Conservation (phyloP, 2,797 vertebrate genomes). For the Lepidocolaptes lacrymiger region DNA sequence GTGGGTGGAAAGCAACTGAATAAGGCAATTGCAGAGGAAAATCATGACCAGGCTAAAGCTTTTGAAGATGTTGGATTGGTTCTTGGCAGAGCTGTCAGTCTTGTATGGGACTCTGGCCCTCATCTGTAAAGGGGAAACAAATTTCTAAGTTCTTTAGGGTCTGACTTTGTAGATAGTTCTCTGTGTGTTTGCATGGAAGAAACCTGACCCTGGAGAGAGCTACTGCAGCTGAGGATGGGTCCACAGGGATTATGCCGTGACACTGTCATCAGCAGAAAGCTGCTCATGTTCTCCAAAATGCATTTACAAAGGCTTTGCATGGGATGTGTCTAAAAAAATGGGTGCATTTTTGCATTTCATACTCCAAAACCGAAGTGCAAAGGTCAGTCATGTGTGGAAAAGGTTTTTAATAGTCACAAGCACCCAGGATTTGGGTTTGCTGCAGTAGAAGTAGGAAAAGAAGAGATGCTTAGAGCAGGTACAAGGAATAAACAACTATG, state of each 20-base stretch:
- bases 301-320: not conserved
- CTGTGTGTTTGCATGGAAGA: not conserved
- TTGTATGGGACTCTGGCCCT: not conserved
- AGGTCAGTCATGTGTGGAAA: not conserved
- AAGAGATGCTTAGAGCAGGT: not conserved
- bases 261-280: not conserved
- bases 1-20: not conserved
- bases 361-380: not conserved
- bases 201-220: not conserved
- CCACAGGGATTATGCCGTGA: not conserved
- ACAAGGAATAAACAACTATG: not conserved
- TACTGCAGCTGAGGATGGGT: not conserved
- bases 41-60: not conserved
- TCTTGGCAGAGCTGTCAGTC: not conserved
- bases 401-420: not conserved
- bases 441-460: not conserved
- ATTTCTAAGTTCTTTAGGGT: not conserved
- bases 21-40: not conserved
- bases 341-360: fast-evolving
- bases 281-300: not conserved
- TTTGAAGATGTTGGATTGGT: not conserved
- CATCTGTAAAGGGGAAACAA: not conserved
- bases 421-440: not conserved
- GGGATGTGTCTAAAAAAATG: fast-evolving
- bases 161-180: not conserved